Percentiles rank a stretch among this genome's conserved stretches.
Conservation (phyloP, 2,888 invertebrate genomes). For the Aleiodes testaceus region DNA sequence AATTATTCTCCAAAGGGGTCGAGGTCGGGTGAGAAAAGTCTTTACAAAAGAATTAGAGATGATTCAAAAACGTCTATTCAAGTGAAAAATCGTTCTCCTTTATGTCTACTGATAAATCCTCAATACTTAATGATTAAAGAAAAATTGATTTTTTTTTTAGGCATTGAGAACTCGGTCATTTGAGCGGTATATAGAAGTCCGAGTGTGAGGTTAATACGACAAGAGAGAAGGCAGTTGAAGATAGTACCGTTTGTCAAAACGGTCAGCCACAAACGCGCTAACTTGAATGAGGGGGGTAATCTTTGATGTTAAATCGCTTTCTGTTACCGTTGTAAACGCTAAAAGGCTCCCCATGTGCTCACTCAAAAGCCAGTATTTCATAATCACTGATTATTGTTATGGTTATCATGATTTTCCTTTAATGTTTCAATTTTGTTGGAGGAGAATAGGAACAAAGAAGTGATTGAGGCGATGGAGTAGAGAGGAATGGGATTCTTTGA, state of each 20-base stretch:
- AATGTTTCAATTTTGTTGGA: slow-evolving; percentile 7
- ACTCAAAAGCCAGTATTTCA: background rate
- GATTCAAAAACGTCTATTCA: background rate
- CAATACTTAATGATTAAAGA: no score
- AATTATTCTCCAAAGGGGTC: slow-evolving; percentile 11
- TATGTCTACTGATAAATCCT: no score
- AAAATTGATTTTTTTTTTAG: no score
- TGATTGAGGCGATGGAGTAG: background rate
- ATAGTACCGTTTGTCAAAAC: slow-evolving; percentile 69
- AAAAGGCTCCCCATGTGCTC: slow-evolving; percentile 6
- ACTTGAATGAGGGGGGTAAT: slow-evolving; percentile 41
- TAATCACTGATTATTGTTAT: background rate
- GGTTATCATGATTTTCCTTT: background rate
- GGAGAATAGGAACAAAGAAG: background rate
- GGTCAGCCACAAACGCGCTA: slow-evolving; percentile 59
- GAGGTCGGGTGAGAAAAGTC: slow-evolving; percentile 16
- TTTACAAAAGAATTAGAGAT: background rate
- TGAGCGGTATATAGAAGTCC: slow-evolving; percentile 24
- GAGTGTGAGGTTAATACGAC: slow-evolving; percentile 37
- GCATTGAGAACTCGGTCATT: slow-evolving; percentile 17
- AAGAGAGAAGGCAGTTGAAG: slow-evolving; percentile 35
- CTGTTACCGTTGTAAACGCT: slow-evolving; percentile 26
- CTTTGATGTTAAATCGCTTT: slow-evolving; percentile 26
- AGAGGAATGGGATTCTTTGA: background rate
- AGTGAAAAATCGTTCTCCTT: slow-evolving; percentile 4